phyloP scores from a whole-genome alignment of 2,888 invertebrate genomes.

The Hypena proboscidalis region DNA sequence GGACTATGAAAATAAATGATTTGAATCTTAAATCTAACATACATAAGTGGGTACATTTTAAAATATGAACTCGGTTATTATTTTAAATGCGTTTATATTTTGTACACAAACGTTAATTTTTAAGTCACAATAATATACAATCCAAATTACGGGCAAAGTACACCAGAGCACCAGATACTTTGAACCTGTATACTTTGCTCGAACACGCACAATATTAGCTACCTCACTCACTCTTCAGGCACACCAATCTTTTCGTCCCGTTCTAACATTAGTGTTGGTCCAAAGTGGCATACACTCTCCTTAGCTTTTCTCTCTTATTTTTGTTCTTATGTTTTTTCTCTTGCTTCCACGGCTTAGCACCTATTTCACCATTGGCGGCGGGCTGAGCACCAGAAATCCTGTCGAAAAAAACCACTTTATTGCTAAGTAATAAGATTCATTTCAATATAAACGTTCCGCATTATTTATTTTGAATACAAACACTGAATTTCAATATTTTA shows the following conservation, averaged over 20 bases:
- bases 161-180: neutral
- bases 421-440: too few species aligned
- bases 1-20: too few species aligned
- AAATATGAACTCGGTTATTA: too few species aligned
- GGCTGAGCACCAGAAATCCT: constrained; percentile 60
- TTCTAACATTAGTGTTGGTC: constrained; percentile 88
- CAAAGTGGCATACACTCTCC: constrained; percentile 93
- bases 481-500: constrained; percentile 10
- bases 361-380: constrained; percentile 50
- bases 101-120: constrained; percentile 8
- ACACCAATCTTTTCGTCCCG: constrained; percentile 5
- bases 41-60: too few species aligned
- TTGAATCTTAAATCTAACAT: too few species aligned
- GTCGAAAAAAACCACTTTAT: too few species aligned
- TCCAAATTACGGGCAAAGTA: neutral
- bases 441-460: constrained; percentile 7
- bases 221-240: constrained; percentile 21
- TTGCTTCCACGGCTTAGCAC: constrained; percentile 90
- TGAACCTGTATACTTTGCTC: neutral
- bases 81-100: constrained; percentile 32
- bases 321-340: constrained; percentile 94
- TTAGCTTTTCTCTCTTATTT: constrained; percentile 96
- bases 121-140: constrained; percentile 5
- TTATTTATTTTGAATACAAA: constrained; percentile 18
- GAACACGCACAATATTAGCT: constrained; percentile 9